Evolutionary conservation across 2,888 invertebrate genomes (phyloP).

Genomic region (Gnatocerus cornutus): DNA sequence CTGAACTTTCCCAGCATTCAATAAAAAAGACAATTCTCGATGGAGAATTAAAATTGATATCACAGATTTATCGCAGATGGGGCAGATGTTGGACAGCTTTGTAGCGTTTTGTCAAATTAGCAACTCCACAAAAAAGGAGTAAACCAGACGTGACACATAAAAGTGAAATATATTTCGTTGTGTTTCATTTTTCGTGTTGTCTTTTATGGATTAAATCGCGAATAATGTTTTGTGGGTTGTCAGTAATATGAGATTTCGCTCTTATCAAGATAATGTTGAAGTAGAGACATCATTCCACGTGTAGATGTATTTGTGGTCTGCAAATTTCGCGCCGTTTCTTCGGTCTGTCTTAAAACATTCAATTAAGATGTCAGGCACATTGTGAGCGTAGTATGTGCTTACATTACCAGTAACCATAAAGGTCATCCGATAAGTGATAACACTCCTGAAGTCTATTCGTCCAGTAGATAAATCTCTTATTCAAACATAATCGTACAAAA

Average conservation of each 20-base stretch:
- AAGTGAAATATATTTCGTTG: neutral
- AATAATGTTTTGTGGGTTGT: too few species aligned
- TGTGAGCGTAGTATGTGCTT: constrained; percentile 22
- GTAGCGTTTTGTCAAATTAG: constrained; percentile 2
- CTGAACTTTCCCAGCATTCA: neutral
- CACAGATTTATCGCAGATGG: neutral
- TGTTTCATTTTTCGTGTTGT: too few species aligned
- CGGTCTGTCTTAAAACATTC: constrained; percentile 17
- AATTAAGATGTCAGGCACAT: constrained; percentile 36
- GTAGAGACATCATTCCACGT: too few species aligned
- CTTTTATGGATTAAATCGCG: too few species aligned
- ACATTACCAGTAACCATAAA: constrained; percentile 48
- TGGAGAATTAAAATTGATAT: neutral
- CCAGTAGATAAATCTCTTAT: constrained; percentile 49
- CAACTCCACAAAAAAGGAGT: neutral
- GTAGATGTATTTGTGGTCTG: neutral
- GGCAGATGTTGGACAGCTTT: neutral
- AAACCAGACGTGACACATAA: constrained; percentile 1
- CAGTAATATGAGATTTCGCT: too few species aligned
- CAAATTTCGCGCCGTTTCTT: constrained; percentile 12
- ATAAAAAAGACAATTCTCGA: neutral
- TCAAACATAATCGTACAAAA: constrained; percentile 46
- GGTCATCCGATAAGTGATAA: constrained; percentile 55
- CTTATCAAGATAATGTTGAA: too few species aligned
- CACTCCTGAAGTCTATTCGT: constrained; percentile 51